A percentile compares a stretch with the other conserved stretches of the same genome.
These are phyloP conservation scores for Galago senegalensis DNA, from an alignment of 2,797 vertebrate genomes.

Conservation along the genomic window DNA sequence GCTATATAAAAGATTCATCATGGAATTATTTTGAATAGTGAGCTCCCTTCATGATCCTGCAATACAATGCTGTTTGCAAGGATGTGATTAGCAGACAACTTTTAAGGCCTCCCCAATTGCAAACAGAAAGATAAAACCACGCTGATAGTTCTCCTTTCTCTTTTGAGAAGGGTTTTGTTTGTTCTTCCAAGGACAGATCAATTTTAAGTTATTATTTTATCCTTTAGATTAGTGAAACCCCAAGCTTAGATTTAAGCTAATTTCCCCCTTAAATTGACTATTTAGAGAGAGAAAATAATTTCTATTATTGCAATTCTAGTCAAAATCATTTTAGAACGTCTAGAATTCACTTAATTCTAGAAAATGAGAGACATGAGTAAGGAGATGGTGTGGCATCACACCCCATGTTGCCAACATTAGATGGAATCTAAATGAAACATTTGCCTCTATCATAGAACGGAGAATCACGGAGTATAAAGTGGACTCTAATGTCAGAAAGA, in stretches of 20 bases:
- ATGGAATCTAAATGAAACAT: background rate
- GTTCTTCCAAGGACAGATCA: conserved; percentile 46
- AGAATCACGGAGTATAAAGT: background rate
- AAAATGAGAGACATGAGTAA: conserved; percentile 46
- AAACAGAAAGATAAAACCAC: background rate
- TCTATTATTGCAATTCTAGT: conserved; percentile 35
- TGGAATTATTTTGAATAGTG: conserved; percentile 65
- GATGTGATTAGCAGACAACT: conserved; percentile 15
- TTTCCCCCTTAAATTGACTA: background rate
- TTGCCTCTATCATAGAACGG: background rate
- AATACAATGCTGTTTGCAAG: conserved; percentile 58
- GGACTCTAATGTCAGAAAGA: background rate
- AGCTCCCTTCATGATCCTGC: conserved; percentile 53
- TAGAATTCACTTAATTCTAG: background rate
- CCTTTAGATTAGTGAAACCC: conserved; percentile 31
- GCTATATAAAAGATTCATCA: conserved; percentile 68
- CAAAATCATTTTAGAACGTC: background rate
- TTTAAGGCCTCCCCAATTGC: conserved; percentile 24
- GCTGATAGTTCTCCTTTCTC: background rate
- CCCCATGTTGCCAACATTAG: background rate
- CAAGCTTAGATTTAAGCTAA: background rate
- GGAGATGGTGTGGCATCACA: background rate
- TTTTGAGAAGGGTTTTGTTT: conserved; percentile 16
- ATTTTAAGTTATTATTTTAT: conserved; percentile 47
- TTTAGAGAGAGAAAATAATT: conserved; percentile 44